Percentiles rank a stretch among this genome's conserved stretches.
These are phyloP conservation scores for Echinometra lucunter DNA, from an alignment of 53 echinoderm and acorn worm genomes.

Conservation along the genomic window DNA sequence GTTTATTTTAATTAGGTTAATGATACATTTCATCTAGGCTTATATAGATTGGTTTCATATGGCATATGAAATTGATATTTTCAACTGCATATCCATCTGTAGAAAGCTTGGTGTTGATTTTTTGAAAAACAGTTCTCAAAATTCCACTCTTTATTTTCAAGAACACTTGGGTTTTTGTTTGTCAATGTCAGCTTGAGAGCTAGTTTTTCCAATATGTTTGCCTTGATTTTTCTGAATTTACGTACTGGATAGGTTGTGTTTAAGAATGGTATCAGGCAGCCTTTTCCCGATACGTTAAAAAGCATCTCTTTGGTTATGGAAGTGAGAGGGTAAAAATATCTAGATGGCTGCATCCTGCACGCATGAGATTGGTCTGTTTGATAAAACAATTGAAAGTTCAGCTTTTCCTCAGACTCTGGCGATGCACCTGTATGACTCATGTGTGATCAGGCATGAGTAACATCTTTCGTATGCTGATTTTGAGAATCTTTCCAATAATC, in stretches of 20 bases:
- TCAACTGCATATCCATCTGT: too few relatives aligned
- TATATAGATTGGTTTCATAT: too few relatives aligned
- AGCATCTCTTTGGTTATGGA: neutral
- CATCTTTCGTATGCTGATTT: neutral
- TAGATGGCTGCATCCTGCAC: slow-evolving; percentile 39
- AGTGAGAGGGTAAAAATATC: neutral
- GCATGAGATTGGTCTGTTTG: slow-evolving; percentile 1
- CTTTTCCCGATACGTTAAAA: neutral
- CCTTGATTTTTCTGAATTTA: too few relatives aligned
- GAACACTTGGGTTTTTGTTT: too few relatives aligned
- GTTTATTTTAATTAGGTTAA: too few relatives aligned
- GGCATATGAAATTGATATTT: too few relatives aligned
- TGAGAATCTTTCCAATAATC: slow-evolving; percentile 38
- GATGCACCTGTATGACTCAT: slow-evolving; percentile 48
- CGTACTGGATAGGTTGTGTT: neutral
- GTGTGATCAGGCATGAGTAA: slow-evolving; percentile 35
- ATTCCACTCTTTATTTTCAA: too few relatives aligned
- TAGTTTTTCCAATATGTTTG: too few relatives aligned
- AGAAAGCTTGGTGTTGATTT: too few relatives aligned
- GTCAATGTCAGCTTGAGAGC: too few relatives aligned
- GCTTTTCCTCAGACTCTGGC: slow-evolving; percentile 7
- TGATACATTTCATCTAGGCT: too few relatives aligned
- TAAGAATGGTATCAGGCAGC: neutral
- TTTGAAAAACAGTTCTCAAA: too few relatives aligned
- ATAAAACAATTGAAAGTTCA: slow-evolving; percentile 22